These are phyloP conservation scores for Rosalia funebris DNA, from an alignment of 2,888 invertebrate genomes.

Conservation along the genomic window DNA sequence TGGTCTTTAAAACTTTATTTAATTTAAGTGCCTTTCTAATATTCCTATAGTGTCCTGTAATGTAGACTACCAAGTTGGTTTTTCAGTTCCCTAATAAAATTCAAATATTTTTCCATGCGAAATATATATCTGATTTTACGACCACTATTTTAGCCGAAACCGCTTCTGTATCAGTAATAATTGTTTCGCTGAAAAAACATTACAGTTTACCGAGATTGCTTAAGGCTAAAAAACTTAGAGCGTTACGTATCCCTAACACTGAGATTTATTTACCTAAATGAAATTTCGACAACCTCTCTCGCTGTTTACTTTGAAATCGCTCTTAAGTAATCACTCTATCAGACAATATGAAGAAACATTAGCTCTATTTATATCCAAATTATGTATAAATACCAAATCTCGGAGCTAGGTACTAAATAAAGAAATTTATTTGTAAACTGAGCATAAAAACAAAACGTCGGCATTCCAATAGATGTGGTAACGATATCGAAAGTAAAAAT, in stretches of 20 bases:
- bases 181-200: no score
- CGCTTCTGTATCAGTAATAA: no score
- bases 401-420: neutral
- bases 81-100: no score
- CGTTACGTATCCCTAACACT: neutral
- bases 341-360: neutral
- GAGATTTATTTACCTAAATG: neutral
- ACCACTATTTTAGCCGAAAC: no score
- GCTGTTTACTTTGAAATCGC: neutral
- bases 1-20: no score
- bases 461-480: slow-evolving; percentile 14
- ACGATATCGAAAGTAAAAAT: slow-evolving; percentile 26
- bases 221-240: neutral
- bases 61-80: no score
- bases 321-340: neutral
- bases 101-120: no score
- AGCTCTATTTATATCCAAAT: neutral
- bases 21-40: no score
- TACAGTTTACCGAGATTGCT: neutral
- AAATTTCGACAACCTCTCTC: neutral
- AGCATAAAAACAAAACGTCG: slow-evolving; percentile 6
- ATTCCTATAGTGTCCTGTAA: no score
- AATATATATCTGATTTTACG: no score
- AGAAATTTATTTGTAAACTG: neutral
- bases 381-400: neutral